Evolutionary conservation across 2,113 vertebrate species (phyloP), one percentile per base, ranked within the genome.

Genomic region (Corvus moneduloides): DNA sequence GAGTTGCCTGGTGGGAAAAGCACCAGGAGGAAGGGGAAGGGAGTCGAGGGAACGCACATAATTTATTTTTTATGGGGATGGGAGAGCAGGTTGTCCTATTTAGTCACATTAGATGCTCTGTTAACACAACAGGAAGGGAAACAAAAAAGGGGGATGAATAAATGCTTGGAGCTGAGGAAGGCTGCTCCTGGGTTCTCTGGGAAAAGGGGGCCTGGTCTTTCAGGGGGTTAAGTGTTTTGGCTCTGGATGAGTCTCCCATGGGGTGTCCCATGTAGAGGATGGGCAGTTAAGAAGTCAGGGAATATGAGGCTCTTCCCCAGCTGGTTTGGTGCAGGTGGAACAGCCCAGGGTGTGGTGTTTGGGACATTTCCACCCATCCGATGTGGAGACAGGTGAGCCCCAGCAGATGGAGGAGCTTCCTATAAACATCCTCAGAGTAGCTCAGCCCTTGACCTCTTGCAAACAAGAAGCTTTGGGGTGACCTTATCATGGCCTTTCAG

Each of bases 21-120:
- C 2, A 12, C 63, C 51, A 22, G 69, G 46, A 76, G 41, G 33
- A 4, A 63, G 78, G 89, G 96, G 95, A 56, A 91, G 91, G 92
- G 49, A 93, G 93, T n/a, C 0, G 3, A 93, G 95, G 97, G 94
- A 93, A 97, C 96, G 95, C 90, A 66, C 84, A 18, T 97, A 94
- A 98, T 98, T 90, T 91, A 97, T 98, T 97, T 98, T 98, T 97
- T 93, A 98, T 98, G 95, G 89, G 90, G 67, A 91, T 91, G 93
- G 95, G 94, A 97, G 96, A 97, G 96, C 94, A 95, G 96, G 96
- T 97, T 98, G 97, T 98, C 97, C 97, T 98, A 98, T 98, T 98
- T 98, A 98, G 97, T 97, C 97, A 96, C 97, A 98, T 98, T 98
- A 98, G 97, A 97, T 97, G 97, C 97, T 97, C 97, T 98, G 97